Conservation (phyloP, 2,797 vertebrate genomes). For the Gymnothorax javanicus region DNA sequence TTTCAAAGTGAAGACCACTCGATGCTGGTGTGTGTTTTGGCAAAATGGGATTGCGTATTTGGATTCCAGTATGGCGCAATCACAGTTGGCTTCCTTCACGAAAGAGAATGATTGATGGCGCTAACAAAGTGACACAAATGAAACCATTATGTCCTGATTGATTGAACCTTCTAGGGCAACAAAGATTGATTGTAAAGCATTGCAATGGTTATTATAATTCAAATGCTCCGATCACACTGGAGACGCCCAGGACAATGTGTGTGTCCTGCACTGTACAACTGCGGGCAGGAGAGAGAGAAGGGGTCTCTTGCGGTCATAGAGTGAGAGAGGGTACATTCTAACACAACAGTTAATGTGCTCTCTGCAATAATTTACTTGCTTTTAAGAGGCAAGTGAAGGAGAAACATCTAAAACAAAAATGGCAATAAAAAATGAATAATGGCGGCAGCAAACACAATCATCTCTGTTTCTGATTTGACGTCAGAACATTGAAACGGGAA, state of each 20-base stretch:
- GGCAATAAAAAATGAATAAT: not conserved
- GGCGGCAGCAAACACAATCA: not conserved
- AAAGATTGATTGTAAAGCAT: slow-evolving; percentile 63
- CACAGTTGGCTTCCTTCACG: slow-evolving; percentile 52
- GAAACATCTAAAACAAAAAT: not conserved
- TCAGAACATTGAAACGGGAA: not conserved
- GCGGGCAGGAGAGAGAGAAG: not conserved
- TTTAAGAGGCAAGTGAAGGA: not conserved
- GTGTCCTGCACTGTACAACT: not conserved
- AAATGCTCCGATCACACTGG: slow-evolving; percentile 39
- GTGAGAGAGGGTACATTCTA: not conserved
- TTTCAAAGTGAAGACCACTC: not conserved
- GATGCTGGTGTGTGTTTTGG: slow-evolving; percentile 17
- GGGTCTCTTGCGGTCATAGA: not conserved
- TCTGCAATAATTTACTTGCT: not conserved
- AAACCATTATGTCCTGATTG: slow-evolving; percentile 68
- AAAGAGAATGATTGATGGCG: slow-evolving; percentile 66
- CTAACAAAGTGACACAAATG: slow-evolving; percentile 64
- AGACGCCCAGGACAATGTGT: slow-evolving; percentile 18
- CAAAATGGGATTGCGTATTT: slow-evolving; percentile 39
- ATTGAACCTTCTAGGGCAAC: slow-evolving; percentile 61
- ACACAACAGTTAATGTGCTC: not conserved
- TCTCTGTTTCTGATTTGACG: slow-evolving; percentile 15
- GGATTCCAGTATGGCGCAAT: slow-evolving; percentile 55
- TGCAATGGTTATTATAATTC: slow-evolving; percentile 33